Base-by-base conservation (phyloP, 2,888 invertebrate species). In the Athripsodes cinereus region DNA sequence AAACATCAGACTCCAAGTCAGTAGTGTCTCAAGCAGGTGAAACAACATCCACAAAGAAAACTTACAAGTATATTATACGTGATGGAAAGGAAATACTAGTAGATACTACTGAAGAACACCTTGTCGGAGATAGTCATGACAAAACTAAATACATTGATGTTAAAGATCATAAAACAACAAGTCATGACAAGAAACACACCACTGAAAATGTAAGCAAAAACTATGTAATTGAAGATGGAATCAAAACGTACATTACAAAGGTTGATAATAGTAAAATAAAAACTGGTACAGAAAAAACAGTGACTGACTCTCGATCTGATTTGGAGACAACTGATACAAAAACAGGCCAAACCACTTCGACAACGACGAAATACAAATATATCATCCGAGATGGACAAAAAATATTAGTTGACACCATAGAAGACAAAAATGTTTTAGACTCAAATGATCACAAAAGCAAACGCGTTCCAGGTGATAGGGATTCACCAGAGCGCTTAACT, bases 221-320 rank as follows among this genome's bases (percentile, higher is more conserved):
- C 1, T 62, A 60, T 56, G 51, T 62, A 5, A 54, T 59, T 19
- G 59, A 62, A 53, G 53, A 59, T 55, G 59, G 59, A 26, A 46
- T 60, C n/a, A 56, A 50, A 57, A 60, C 59, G 5, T 40, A 19
- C 8, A 46, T 60, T 16, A 40, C 16, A 8, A 40, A 40, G 16
- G 40, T 13, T 3, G 40, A 40, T 13, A 40, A 40, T 8, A 40
- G n/a, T 13, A 40, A 40, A 40, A 40, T 5, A 40, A 40, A 40
- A 40, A 13, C 40, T 5, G 2, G 8, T 6, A 26, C 26, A 26
- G 5, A 26, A 6, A 26, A 26, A 10, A 10, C 3, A 6, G 51
- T 19, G 16, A 40, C 3, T 22, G 46, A 20, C 18, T 20, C 26
- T 11, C 34, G 53, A 31, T 26, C 26, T 6, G 26, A 26, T 10